Percentiles rank a stretch among this genome's conserved stretches.
These are phyloP conservation scores for Pantherophis alleghaniensis DNA, from an alignment of 2,797 vertebrate genomes.

Conservation along the genomic window DNA sequence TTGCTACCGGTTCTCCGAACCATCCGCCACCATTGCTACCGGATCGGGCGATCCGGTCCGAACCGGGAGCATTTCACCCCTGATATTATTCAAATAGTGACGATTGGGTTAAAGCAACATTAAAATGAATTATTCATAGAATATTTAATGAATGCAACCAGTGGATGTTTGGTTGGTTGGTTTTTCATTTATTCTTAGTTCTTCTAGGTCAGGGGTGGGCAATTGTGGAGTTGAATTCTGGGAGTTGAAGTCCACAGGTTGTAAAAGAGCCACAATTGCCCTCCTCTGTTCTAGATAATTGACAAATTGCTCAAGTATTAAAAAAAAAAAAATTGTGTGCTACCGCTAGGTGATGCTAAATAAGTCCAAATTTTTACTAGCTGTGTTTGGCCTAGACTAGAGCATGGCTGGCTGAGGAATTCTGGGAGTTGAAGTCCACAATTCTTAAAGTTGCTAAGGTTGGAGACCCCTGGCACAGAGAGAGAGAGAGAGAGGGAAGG, in stretches of 20 bases:
- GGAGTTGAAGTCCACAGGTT: too few relatives aligned
- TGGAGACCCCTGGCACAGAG: too few relatives aligned
- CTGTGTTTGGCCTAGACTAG: background rate
- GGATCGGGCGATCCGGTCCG: too few relatives aligned
- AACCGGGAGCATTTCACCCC: too few relatives aligned
- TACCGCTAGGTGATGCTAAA: background rate
- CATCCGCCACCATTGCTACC: too few relatives aligned
- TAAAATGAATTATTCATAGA: background rate
- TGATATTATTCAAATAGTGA: background rate
- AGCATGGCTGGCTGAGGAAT: too few relatives aligned
- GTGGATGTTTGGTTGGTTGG: background rate
- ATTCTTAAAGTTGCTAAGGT: too few relatives aligned
- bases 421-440: too few relatives aligned
- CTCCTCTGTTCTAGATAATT: background rate
- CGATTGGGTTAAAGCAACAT: background rate
- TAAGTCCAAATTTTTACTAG: background rate
- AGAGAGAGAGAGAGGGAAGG: background rate
- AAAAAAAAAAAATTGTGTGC: background rate
- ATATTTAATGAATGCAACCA: background rate
- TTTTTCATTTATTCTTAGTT: background rate
- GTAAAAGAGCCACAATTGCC: too few relatives aligned
- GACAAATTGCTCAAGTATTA: background rate
- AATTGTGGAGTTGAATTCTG: too few relatives aligned
- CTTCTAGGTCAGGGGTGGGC: background rate
- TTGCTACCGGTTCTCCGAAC: too few relatives aligned